Evolutionary conservation across 2,113 vertebrate genomes (phyloP), one percentile per base, ranked within the genome.

Genomic region (Phainopepla nitens): DNA sequence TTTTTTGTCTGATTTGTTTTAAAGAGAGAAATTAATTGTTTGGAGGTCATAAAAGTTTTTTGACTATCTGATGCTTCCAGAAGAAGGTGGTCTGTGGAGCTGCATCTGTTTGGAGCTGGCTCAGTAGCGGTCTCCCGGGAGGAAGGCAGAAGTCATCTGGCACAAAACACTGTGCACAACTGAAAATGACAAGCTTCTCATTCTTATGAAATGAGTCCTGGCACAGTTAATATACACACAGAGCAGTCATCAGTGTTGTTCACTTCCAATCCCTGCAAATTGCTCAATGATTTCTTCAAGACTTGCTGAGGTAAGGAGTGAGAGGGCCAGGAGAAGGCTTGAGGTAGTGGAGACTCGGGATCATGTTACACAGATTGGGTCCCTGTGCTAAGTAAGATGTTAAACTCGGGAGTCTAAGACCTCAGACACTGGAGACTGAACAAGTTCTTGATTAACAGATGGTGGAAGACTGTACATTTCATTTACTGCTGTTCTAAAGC

Each of bases 91-190:
- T 88, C 82, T 93, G 66, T 90, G 56, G 81, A 75, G 71, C 76
- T 1, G 39, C 79, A 92, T 93, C 90, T 96, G 90, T 73, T 94
- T 7, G 10, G 92, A 93, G 92, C 92, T 96, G 93, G 94, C 95
- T 94, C 68, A 42, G 96, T 93, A 93, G 93, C 85, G 50, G 51
- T 94, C 93, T 89, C 88, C 6, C 13, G 76, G 80, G 94, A 90
- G 64, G 71, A 95, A 94, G 68, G 95, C 92, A 97, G 90, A 94
- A 96, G 88, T 93, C 76, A 95, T 96, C 88, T 96, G 92, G 94
- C 90, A 75, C 57, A 66, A 41, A 78, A 51, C 31, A 27, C 39
- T 45, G 70, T 56, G 79, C 47, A 33, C 88, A 92, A 79, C 71
- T 94, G 81, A 93, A 91, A 93, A 91, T 87, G 95, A 94, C 78